phyloP scores from a whole-genome alignment of 2,888 invertebrate species.

The Colletes collaris region DNA sequence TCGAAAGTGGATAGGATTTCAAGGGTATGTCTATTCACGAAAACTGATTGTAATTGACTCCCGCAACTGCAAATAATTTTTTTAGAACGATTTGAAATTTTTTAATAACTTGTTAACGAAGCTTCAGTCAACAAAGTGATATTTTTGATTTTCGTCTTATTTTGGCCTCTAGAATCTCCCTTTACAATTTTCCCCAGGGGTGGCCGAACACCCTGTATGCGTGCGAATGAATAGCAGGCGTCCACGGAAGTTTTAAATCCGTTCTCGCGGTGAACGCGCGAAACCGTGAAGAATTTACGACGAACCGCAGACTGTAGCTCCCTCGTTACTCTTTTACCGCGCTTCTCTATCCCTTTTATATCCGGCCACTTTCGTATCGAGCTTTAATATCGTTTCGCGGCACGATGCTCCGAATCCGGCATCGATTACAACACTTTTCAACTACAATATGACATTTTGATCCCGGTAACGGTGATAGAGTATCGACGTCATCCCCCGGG shows the following conservation, averaged over 20 bases:
- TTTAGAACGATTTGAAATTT: too few relatives aligned
- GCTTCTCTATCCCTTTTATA: neutral
- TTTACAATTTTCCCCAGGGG: too few relatives aligned
- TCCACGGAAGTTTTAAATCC: conserved; percentile 15
- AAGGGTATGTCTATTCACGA: too few relatives aligned
- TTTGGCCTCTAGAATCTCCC: too few relatives aligned
- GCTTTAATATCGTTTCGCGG: neutral
- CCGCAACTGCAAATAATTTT: too few relatives aligned
- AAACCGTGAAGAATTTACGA: conserved; percentile 45
- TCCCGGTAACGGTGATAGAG: conserved; percentile 17
- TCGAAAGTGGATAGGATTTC: too few relatives aligned
- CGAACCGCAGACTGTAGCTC: conserved; percentile 33
- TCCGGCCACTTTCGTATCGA: neutral
- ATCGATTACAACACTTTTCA: conserved; percentile 1
- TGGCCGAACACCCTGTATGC: neutral
- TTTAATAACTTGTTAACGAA: too few relatives aligned
- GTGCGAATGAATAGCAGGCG: conserved; percentile 14
- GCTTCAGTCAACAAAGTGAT: too few relatives aligned
- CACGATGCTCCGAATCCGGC: neutral
- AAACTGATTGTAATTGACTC: too few relatives aligned
- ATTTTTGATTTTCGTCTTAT: too few relatives aligned
- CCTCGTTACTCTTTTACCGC: too few relatives aligned
- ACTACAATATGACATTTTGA: neutral
- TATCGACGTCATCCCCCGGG: neutral
- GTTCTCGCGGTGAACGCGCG: conserved; percentile 33